Conservation (phyloP, 35 echinoderm and acorn worm species). For the Holothuria glaberrima region DNA sequence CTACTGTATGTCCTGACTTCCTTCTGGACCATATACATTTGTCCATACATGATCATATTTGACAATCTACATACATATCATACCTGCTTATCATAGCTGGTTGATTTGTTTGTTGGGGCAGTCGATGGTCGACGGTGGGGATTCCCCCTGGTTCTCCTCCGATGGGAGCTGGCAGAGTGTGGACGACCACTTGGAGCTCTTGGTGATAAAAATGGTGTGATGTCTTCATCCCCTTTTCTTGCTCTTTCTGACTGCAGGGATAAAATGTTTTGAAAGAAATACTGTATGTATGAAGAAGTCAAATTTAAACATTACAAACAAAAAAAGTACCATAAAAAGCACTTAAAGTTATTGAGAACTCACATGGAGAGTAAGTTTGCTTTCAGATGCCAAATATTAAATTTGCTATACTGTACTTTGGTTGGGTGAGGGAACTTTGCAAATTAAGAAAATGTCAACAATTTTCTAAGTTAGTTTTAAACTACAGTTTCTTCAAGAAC, state of each 20-base stretch:
- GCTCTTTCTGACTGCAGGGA: constrained; percentile 66
- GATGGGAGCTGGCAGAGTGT: constrained; percentile 65
- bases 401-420: too few relatives aligned
- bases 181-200: constrained; percentile 66
- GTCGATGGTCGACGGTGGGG: constrained; percentile 69
- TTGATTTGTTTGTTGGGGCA: constrained; percentile 64
- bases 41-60: neutral
- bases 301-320: too few relatives aligned
- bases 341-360: too few relatives aligned
- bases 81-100: constrained; percentile 10
- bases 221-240: constrained; percentile 92
- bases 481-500: too few relatives aligned
- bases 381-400: too few relatives aligned
- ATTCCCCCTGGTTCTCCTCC: neutral
- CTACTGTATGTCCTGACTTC: too few relatives aligned
- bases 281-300: neutral
- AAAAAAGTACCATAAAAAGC: too few relatives aligned
- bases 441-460: neutral
- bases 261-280: too few relatives aligned
- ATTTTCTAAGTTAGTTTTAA: neutral
- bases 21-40: neutral
- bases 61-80: neutral
- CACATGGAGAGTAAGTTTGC: too few relatives aligned
- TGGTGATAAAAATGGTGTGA: constrained; percentile 88
- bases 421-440: too few relatives aligned